Base-by-base conservation (phyloP, 2,113 vertebrate species). In the Carassius gibelio region DNA sequence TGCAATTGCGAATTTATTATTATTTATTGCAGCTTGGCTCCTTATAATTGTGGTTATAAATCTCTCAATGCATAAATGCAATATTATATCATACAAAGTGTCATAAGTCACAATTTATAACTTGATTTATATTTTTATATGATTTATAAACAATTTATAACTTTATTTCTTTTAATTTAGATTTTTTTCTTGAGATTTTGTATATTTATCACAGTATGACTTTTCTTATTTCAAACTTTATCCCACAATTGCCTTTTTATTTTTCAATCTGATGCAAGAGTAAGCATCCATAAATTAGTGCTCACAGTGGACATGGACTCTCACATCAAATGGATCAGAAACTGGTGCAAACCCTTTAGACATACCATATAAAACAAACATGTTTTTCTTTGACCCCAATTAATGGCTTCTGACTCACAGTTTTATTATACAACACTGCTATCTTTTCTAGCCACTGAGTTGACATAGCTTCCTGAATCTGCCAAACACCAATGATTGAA, bases 401-500 rank as follows among this genome's bases (percentile, higher is more conserved):
- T 15, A 75, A 57, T 66, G 26, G 38, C 15, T 30, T 55, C 93
- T 89, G 81, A 84, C 88, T 92, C 92, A 89, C 91, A 89, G 85
- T 91, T 92, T 85, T 89, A 92, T 90, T 87, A 90, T 87, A 90
- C 88, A 83, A 89, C 88, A 82, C 78, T 52, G 78, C 84, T 87
- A 76, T 76, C 77, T 79, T 87, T 69, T 52, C 14, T 75, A 74
- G 68, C 75, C 83, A 83, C 86, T 42, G 88, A 88, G 87, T 89
- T 92, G 92, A 91, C 88, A 79, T 86, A 91, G 86, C 85, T 82
- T 89, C 88, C 86, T 81, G 85, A 69, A 88, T 75, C 87, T 74
- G 76, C 89, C 87, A 85, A 59, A 87, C 87, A 83, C 45, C 75
- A 87, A 89, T 83, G 84, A 92, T 91, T 90, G 88, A 89, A 92